Conservation (phyloP, 2,113 vertebrate genomes). For the Tretioscincus oriximinensis region DNA sequence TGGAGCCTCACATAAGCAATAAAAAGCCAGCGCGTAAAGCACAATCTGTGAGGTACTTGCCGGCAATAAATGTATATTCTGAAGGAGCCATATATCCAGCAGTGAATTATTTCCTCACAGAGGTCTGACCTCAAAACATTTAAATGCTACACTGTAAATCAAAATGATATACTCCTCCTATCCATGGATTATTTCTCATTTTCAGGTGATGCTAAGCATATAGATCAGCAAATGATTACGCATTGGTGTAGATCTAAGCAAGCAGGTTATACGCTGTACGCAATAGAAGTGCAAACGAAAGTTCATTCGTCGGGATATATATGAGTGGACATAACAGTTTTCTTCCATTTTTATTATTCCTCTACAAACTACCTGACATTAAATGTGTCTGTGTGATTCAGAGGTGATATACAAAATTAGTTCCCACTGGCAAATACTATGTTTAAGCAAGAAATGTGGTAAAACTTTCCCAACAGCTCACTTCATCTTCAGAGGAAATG, state of each 20-base stretch:
- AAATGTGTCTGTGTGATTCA: slow-evolving; percentile 21
- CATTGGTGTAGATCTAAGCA: slow-evolving; percentile 65
- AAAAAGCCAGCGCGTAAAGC: slow-evolving; percentile 63
- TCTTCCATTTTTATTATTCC: slow-evolving; percentile 56
- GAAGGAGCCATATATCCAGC: slow-evolving; percentile 65
- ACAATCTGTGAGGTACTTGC: slow-evolving; percentile 58
- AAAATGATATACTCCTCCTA: slow-evolving; percentile 65
- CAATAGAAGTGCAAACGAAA: slow-evolving; percentile 37
- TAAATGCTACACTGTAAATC: slow-evolving; percentile 74
- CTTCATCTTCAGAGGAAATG: neutral
- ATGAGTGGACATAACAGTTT: slow-evolving; percentile 57
- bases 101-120: slow-evolving; percentile 69
- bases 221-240: slow-evolving; percentile 58
- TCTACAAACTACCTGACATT: slow-evolving; percentile 37
- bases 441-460: slow-evolving; percentile 10
- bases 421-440: slow-evolving; percentile 28
- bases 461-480: neutral
- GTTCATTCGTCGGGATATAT: slow-evolving; percentile 62
- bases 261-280: slow-evolving; percentile 47
- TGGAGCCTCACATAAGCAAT: slow-evolving; percentile 60
- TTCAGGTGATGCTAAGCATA: slow-evolving; percentile 54
- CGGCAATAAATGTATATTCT: slow-evolving; percentile 67
- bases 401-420: slow-evolving; percentile 42
- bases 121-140: slow-evolving; percentile 77
- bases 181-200: slow-evolving; percentile 58